Conservation (phyloP, 2,888 invertebrate genomes). For the Unio delphinus region DNA sequence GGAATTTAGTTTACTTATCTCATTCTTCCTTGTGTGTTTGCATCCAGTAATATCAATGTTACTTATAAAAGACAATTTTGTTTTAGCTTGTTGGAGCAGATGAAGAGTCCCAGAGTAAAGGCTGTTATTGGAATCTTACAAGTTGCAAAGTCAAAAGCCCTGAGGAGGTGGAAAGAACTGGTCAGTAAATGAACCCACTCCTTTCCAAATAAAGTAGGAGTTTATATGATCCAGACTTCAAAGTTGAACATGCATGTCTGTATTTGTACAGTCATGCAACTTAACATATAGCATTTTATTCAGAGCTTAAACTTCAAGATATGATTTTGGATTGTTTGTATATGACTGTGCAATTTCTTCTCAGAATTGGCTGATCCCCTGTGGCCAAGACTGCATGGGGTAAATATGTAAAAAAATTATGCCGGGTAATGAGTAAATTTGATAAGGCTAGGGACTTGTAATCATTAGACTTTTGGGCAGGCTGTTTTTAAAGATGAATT, state of each 20-base stretch:
- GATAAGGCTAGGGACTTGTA: too few relatives aligned
- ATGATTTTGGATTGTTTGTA: too few relatives aligned
- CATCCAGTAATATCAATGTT: too few relatives aligned
- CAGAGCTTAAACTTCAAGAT: neutral
- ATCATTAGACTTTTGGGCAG: too few relatives aligned
- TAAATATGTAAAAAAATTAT: too few relatives aligned
- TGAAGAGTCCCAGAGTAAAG: conserved; percentile 68
- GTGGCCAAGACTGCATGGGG: too few relatives aligned
- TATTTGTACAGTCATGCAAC: neutral
- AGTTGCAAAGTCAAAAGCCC: conserved; percentile 70
- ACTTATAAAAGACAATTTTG: neutral
- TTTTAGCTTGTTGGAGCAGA: conserved; percentile 70
- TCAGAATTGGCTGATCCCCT: neutral
- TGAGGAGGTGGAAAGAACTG: conserved; percentile 69
- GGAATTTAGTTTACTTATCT: neutral
- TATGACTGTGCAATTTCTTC: neutral
- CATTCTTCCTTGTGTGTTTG: neutral
- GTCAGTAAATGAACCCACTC: conserved; percentile 34
- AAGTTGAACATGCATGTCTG: too few relatives aligned
- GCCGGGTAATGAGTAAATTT: too few relatives aligned
- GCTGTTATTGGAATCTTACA: conserved; percentile 70
- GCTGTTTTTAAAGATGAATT: too few relatives aligned
- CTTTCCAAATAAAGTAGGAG: too few relatives aligned
- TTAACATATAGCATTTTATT: neutral
- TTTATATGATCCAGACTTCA: too few relatives aligned